phyloP scores from a whole-genome alignment of 2,888 invertebrate genomes.

The Cantharis flavilabris region DNA sequence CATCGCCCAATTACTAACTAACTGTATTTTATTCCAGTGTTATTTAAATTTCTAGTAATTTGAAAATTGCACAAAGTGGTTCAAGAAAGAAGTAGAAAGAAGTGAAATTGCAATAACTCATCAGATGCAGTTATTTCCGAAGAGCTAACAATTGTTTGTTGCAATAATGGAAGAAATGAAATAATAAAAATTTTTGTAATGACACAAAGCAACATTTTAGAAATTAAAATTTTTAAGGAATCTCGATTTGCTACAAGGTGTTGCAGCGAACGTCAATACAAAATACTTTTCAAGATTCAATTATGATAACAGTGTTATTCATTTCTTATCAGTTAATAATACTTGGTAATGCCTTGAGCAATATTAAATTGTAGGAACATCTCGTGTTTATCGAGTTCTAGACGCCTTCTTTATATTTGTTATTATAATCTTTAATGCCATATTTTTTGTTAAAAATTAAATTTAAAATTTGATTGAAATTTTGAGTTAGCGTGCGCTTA shows the following conservation, averaged over 20 bases:
- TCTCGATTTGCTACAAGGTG: conserved; percentile 15
- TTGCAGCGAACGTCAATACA: conserved; percentile 20
- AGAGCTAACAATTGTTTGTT: not conserved
- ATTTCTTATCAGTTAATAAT: conserved; percentile 53
- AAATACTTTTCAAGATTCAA: conserved; percentile 51
- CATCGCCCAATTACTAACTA: no score
- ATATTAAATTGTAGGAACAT: conserved; percentile 42
- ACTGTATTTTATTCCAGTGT: no score
- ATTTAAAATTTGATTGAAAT: not conserved
- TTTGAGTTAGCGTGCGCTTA: not conserved
- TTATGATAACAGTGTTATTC: conserved; percentile 54
- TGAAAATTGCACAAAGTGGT: not conserved
- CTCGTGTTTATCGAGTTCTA: conserved; percentile 42
- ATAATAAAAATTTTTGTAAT: not conserved
- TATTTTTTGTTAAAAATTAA: conserved; percentile 1
- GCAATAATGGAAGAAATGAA: not conserved
- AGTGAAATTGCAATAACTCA: not conserved
- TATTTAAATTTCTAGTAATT: not conserved
- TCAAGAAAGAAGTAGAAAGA: not conserved
- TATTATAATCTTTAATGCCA: conserved; percentile 27
- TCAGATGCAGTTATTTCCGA: not conserved
- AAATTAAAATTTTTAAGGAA: conserved; percentile 1
- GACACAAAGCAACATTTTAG: not conserved
- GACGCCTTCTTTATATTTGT: conserved; percentile 41
- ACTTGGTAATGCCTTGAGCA: conserved; percentile 45